Evolutionary conservation across 2,113 vertebrate species (phyloP).

Genomic region (Syrmaticus mikado): DNA sequence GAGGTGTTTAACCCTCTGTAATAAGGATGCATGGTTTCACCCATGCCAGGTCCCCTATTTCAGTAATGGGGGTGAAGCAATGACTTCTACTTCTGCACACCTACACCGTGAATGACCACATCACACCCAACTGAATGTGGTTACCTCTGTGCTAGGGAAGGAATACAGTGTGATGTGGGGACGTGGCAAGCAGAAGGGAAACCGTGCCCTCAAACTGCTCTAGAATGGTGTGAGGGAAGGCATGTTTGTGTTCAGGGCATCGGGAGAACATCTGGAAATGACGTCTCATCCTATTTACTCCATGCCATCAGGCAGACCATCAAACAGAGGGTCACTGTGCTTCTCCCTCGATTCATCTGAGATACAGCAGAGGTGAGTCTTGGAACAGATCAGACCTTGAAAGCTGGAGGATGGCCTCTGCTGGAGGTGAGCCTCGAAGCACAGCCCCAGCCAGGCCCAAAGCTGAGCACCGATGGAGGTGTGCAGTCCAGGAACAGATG

Average conservation of each 20-base stretch:
- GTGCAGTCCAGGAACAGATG: too few relatives aligned
- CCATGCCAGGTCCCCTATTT: fast-evolving
- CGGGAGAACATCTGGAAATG: not conserved
- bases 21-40: not conserved
- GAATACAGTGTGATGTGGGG: not conserved
- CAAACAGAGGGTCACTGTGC: not conserved
- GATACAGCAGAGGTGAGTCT: fast-evolving
- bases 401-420: not conserved
- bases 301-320: too few relatives aligned
- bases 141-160: not conserved
- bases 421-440: not conserved
- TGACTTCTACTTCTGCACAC: not conserved
- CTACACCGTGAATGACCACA: fast-evolving
- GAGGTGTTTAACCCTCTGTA: not conserved
- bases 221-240: not conserved
- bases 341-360: not conserved
- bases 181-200: not conserved
- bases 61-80: not conserved
- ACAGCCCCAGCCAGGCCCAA: not conserved
- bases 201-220: too few relatives aligned
- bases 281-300: not conserved
- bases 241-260: not conserved
- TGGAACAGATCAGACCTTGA: not conserved
- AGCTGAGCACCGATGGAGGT: too few relatives aligned
- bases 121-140: not conserved